phyloP scores from a whole-genome alignment of 2,113 vertebrate genomes.

The Dasyurus viverrinus region DNA sequence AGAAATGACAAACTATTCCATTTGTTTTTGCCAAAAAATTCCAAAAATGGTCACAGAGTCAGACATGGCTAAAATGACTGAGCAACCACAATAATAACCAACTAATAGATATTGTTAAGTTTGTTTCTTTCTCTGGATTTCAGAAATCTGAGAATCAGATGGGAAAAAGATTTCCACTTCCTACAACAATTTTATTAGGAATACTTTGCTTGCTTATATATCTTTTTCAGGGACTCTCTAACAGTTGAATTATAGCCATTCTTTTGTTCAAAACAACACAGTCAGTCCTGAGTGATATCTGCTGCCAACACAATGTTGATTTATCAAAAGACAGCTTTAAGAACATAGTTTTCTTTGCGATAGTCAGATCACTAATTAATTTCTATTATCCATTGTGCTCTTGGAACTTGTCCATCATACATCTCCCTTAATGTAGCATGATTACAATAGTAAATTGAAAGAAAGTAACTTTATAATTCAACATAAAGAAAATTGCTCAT shows the following conservation, averaged over 20 bases:
- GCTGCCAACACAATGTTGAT: conserved; percentile 47
- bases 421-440: background rate
- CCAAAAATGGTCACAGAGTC: background rate
- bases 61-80: background rate
- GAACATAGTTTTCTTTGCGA: conserved; percentile 28
- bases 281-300: conserved; percentile 18
- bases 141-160: background rate
- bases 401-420: background rate
- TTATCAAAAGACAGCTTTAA: conserved; percentile 50
- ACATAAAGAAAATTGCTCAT: background rate
- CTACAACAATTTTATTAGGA: background rate
- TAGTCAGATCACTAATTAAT: background rate
- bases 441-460: background rate
- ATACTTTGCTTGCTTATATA: background rate
- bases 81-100: background rate
- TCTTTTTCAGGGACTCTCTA: background rate
- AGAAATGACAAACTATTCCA: background rate
- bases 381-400: background rate
- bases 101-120: background rate
- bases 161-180: background rate
- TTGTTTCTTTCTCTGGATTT: background rate
- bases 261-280: conserved; percentile 24
- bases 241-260: conserved; percentile 17
- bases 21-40: background rate
- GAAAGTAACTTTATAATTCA: conserved; percentile 52